Evolutionary conservation across 2,888 invertebrate species (phyloP).

Genomic region (Euzophera pinguis): DNA sequence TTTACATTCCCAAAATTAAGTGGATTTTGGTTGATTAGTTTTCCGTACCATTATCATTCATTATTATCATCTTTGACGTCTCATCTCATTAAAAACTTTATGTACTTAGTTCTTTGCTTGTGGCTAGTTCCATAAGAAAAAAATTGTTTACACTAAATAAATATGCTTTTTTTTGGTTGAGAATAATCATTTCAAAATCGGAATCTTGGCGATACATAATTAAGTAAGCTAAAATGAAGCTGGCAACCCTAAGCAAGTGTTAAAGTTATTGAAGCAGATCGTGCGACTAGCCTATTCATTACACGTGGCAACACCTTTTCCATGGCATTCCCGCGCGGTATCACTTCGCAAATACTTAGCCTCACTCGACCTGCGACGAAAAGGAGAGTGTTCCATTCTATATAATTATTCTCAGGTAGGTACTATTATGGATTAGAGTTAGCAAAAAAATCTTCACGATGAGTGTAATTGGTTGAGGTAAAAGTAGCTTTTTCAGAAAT

Average conservation of each 20-base stretch:
- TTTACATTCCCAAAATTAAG: too few species aligned
- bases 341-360: constrained; percentile 2
- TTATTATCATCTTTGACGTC: too few species aligned
- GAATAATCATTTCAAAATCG: too few species aligned
- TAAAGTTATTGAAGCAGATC: not conserved
- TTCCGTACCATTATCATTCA: too few species aligned
- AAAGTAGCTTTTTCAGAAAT: too few species aligned
- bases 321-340: not conserved
- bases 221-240: not conserved
- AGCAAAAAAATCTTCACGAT: not conserved
- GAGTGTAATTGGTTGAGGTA: not conserved
- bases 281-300: not conserved
- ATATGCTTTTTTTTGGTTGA: too few species aligned
- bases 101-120: too few species aligned
- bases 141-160: too few species aligned
- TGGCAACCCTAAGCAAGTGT: not conserved
- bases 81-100: too few species aligned
- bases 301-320: constrained; percentile 4
- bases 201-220: too few species aligned
- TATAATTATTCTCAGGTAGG: not conserved
- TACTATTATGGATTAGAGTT: not conserved
- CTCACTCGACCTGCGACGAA: not conserved
- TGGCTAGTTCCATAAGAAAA: too few species aligned
- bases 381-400: constrained; percentile 6
- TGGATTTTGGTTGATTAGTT: too few species aligned